These are phyloP conservation scores for Anolis apletophallus DNA, from an alignment of 2,797 vertebrate species.

Conservation along the genomic window DNA sequence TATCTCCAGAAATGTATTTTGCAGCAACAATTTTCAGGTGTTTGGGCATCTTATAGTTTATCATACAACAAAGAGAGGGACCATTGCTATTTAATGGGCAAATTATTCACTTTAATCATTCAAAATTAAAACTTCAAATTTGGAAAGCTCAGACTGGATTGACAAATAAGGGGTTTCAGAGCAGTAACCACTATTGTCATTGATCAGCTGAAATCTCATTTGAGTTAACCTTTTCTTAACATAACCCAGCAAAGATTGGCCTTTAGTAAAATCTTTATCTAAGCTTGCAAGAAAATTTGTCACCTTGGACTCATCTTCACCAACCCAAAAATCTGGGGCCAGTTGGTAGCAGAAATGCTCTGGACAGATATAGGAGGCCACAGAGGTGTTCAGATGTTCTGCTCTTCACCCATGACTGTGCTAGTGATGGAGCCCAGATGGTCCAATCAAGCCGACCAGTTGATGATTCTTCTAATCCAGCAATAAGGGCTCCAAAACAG, in stretches of 20 bases:
- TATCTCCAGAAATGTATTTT: conserved; percentile 57
- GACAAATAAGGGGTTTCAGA: neutral
- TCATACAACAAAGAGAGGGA: conserved; percentile 59
- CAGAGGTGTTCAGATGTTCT: too few species aligned
- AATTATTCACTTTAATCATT: conserved; percentile 57
- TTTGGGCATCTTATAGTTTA: conserved; percentile 61
- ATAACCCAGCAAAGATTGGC: neutral
- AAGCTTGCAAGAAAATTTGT: neutral
- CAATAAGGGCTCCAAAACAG: neutral
- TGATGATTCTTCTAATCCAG: neutral
- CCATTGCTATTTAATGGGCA: conserved; percentile 56
- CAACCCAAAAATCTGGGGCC: too few species aligned
- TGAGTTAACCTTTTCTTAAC: neutral
- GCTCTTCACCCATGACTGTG: too few species aligned
- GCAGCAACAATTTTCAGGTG: conserved; percentile 59
- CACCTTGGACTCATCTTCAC: too few species aligned
- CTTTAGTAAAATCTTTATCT: neutral
- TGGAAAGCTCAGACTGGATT: neutral
- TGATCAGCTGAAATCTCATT: neutral
- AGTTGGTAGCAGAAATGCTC: too few species aligned
- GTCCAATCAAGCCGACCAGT: too few species aligned
- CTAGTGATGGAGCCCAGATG: too few species aligned
- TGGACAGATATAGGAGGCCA: too few species aligned
- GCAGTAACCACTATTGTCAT: neutral
- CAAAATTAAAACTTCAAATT: conserved; percentile 13